Percentiles rank a stretch among this genome's conserved stretches.
phyloP scores from a whole-genome alignment of 2,797 vertebrate species.

The Streptopelia turtur region DNA sequence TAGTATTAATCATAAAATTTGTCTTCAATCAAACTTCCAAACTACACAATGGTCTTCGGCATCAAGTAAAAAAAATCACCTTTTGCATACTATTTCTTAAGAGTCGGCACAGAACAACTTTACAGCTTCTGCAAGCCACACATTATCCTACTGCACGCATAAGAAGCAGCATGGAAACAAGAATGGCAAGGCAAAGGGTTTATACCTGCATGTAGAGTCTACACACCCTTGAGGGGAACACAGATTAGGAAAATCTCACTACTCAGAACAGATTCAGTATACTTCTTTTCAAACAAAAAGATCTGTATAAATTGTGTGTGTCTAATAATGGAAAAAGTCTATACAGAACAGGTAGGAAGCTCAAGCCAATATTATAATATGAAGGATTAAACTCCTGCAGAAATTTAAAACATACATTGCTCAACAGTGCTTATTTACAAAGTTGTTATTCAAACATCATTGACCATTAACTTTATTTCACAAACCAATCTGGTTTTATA shows the following conservation, averaged over 20 bases:
- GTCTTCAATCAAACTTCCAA: neutral
- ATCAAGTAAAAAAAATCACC: neutral
- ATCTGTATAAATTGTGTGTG: neutral
- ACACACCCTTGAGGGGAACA: neutral
- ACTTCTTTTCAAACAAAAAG: neutral
- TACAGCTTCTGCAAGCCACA: neutral
- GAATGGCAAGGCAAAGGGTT: neutral
- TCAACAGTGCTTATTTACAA: constrained; percentile 12
- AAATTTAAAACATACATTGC: neutral
- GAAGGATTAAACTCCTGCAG: neutral
- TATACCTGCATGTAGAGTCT: neutral
- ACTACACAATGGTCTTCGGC: neutral
- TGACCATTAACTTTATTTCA: neutral
- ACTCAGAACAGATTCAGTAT: neutral
- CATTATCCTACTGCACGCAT: neutral
- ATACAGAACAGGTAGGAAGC: neutral
- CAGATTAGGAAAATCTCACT: neutral
- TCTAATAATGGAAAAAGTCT: neutral
- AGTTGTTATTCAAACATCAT: neutral
- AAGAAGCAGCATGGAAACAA: neutral
- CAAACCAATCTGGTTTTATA: neutral
- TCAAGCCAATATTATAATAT: neutral
- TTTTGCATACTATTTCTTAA: neutral
- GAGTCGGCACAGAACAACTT: neutral
- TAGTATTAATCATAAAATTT: neutral